A percentile compares a stretch with the other conserved stretches of the same genome.
Evolutionary conservation across 1,140 invertebrate genomes (phyloP).

Genomic region (Papilio helenus): DNA sequence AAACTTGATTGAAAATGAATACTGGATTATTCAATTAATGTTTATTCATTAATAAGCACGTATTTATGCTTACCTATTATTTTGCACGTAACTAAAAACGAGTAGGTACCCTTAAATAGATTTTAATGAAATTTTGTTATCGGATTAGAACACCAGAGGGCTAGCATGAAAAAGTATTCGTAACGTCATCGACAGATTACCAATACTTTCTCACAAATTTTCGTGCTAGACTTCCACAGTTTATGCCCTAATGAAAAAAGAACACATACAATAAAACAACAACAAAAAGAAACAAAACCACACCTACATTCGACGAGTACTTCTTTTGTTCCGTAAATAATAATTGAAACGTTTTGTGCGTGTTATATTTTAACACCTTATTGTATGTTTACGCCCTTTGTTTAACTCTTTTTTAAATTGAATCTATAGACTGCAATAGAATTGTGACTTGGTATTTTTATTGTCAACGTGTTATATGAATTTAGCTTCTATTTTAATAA

Average conservation of each 20-base stretch:
- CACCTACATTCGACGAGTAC: slow-evolving; percentile 17
- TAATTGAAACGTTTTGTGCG: slow-evolving; percentile 8
- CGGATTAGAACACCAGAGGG: too few species aligned
- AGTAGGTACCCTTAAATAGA: background rate
- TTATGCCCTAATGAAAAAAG: background rate
- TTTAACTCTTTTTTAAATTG: slow-evolving; percentile 4
- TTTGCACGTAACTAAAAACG: background rate
- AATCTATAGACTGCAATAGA: background rate
- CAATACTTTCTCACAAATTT: too few species aligned
- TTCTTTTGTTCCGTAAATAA: slow-evolving; percentile 12
- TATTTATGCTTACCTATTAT: background rate
- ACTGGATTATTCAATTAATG: background rate
- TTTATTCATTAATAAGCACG: background rate
- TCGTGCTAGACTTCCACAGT: background rate
- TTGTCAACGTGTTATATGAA: slow-evolving; percentile 2
- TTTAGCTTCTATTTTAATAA: background rate
- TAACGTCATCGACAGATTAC: too few species aligned
- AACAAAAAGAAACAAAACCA: background rate
- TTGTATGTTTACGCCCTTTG: slow-evolving; percentile 28
- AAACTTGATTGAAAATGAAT: background rate
- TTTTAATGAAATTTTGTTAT: background rate
- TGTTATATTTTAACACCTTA: slow-evolving; percentile 30
- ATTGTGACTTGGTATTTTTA: background rate
- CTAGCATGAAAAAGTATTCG: too few species aligned
- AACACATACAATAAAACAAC: background rate